A percentile compares a stretch with the other conserved stretches of the same genome.
Conservation (phyloP, 2,888 invertebrate genomes). For the Mactromeris polynyma region DNA sequence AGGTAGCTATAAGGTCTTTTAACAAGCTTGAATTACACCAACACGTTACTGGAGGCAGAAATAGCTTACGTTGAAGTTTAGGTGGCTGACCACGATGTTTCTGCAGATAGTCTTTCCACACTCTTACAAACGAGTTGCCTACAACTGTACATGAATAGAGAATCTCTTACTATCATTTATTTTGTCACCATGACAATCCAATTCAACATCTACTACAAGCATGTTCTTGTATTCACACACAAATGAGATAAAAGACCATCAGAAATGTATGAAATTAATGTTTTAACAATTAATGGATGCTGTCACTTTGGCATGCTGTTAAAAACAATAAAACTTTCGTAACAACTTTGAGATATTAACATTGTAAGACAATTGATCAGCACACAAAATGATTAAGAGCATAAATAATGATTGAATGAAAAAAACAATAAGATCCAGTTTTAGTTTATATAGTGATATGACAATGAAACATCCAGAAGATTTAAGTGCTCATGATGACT, state of each 20-base stretch:
- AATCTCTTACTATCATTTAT: constrained; percentile 16
- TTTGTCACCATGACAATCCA: background rate
- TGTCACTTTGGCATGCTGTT: no score
- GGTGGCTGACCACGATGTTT: constrained; percentile 66
- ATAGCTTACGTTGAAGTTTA: constrained; percentile 70
- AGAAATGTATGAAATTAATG: no score
- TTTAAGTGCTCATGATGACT: no score
- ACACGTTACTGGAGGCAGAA: constrained; percentile 30
- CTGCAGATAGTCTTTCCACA: constrained; percentile 76
- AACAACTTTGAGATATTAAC: no score
- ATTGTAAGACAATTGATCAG: no score
- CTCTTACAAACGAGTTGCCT: constrained; percentile 77
- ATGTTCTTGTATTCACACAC: background rate
- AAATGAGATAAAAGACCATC: background rate
- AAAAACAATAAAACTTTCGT: no score
- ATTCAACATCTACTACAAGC: background rate
- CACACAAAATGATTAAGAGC: no score
- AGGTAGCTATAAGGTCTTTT: constrained; percentile 49
- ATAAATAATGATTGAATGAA: no score
- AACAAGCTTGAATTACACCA: constrained; percentile 22
- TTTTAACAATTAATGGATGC: no score
- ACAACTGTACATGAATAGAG: constrained; percentile 68
- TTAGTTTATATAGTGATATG: no score
- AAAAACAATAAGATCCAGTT: no score
- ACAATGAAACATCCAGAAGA: no score